A percentile compares a stretch with the other conserved stretches of the same genome.
Conservation (phyloP, 64 coral and sea anemone species). For the Porites lutea region DNA sequence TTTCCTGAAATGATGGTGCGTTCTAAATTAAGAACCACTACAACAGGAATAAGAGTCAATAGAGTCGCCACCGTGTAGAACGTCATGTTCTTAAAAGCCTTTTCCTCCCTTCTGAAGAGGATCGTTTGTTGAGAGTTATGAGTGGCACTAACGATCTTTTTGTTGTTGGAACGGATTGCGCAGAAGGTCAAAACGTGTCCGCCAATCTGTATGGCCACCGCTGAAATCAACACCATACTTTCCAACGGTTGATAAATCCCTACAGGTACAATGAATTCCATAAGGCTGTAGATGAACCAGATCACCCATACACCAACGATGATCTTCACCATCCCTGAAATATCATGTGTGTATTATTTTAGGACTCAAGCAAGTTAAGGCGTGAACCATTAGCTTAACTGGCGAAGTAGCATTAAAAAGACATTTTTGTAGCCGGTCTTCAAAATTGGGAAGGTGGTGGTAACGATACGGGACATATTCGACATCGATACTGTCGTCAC, state of each 20-base stretch:
- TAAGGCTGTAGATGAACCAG: neutral
- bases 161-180: constrained; percentile 2
- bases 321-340: constrained; percentile 3
- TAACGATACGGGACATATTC: no score
- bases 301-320: neutral
- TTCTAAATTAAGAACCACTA: neutral
- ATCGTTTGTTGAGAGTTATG: neutral
- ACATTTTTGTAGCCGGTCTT: no score
- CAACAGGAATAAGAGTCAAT: neutral
- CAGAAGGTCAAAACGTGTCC: neutral
- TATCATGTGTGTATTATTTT: no score
- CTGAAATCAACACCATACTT: neutral
- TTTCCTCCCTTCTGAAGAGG: constrained; percentile 15
- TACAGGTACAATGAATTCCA: neutral
- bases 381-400: no score
- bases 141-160: neutral
- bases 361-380: no score
- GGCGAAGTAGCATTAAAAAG: no score
- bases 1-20: neutral
- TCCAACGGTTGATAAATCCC: neutral
- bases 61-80: neutral
- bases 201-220: neutral
- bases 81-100: neutral
- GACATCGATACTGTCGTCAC: no score
- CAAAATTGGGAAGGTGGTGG: no score